Evolutionary conservation across 2,888 invertebrate species (phyloP), one percentile per base, ranked within the genome.

Genomic region (Microplitis deprimator): DNA sequence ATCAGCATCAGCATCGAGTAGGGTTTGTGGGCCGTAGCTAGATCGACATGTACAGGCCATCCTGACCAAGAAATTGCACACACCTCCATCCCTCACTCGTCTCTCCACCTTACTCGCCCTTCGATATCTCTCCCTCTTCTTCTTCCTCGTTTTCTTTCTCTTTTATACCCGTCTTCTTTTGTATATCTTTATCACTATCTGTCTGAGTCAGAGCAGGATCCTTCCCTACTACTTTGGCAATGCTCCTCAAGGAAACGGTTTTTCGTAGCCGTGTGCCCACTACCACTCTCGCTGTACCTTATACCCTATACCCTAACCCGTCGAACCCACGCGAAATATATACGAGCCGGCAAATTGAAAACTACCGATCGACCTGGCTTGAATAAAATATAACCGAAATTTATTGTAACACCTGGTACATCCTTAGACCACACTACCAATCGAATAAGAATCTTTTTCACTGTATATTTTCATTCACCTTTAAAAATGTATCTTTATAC

Each of bases 331-430:
- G 79, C 85, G 84, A 87, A 87, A 89, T 88, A 88, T 89, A 89
- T 89, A 89, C 87, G 89, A 86, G 85, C 86, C 84, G 87, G 86
- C 88, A 88, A 89, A 89, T 89, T 89, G 89, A 89, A 89, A 89
- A 88, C 86, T 88, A 87, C 87, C 87, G 87, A 89, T 88, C 87
- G 87, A 85, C 82, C 87, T 74, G 85, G 87, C 86, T 84, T 89
- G 89, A 89, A 89, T 89, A 89, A 89, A 88, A 89, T 89, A 89
- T 89, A 87, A 87, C 82, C 85, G 86, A 88, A 89, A 89, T 89
- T 89, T 89, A 89, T 89, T 85, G 87, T 87, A 89, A 89, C 89
- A 89, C 88, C 88, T 87, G 88, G 84, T 87, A 88, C 86, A 88
- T 86, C 85, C 85, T 79, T 81, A 62, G 76, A 79, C 77, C 74